Evolutionary conservation across 2,888 invertebrate species (phyloP), one percentile per base, ranked within the genome.

Genomic region (Polyommatus iphigenia): DNA sequence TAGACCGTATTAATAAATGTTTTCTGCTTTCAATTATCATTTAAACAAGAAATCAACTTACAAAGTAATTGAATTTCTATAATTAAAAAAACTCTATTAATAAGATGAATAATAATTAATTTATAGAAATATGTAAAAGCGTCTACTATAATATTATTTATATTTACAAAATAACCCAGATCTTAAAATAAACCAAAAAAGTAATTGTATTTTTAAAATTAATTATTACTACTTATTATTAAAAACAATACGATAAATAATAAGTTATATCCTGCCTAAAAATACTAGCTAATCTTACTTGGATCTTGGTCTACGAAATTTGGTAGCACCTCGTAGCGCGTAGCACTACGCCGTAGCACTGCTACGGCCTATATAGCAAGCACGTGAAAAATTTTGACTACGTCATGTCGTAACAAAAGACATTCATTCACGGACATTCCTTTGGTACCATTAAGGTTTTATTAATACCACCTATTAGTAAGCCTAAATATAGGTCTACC

Each of bases 341-440:
- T 67, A 67, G 62, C 24, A 24, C 62, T 67, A 24, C 62, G 15
- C 20, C 67, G 67, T 67, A 67, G 67, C 67, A 67, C 67, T 67
- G 29, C 67, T 67, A 67, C 67, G 29, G 6, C 18, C 67, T 13
- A 15, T 1, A 15, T 13, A 29, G 29, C 29, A 29, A 13, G 67
- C 29, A 67, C 67, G 67, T 15, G 10, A 18, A 67, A 67, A 4
- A 67, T 67, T 67, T 67, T 29, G 67, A 29, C 15, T 18, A 32
- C 18, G 5, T 67, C 29, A 67, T 29, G 24, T 67, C 1, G 2
- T 67, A 67, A 24, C 59, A 20, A 59, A 20, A 20, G 59, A 20
- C 18, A 57, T 57, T 57, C 20, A 24, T 62, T 62, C 4, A 59
- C 59, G 13, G 24, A 13, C 62, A 62, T 24, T 62, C 62, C 24